These are phyloP conservation scores for Orius laevigatus DNA, from an alignment of 1,140 invertebrate genomes.

Conservation along the genomic window DNA sequence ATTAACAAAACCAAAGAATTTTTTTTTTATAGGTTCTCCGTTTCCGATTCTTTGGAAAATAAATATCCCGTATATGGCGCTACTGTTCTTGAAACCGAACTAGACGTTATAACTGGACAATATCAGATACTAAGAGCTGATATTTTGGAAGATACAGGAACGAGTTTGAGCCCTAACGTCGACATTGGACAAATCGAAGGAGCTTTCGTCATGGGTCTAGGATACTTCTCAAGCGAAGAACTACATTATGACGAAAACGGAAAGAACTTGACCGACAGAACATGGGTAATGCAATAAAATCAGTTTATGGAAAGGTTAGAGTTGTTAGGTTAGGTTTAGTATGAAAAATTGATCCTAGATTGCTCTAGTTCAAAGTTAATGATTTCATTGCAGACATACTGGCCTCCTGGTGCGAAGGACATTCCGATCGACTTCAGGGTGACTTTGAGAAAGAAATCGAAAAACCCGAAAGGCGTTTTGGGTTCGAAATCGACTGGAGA, in stretches of 20 bases:
- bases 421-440: constrained; percentile 71
- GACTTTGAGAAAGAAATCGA: constrained; percentile 46
- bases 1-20: background rate
- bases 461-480: constrained; percentile 49
- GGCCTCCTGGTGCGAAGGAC: constrained; percentile 62
- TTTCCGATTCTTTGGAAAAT: background rate
- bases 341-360: too few relatives aligned
- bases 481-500: constrained; percentile 69
- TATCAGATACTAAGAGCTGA: constrained; percentile 44
- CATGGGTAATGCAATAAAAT: constrained; percentile 40
- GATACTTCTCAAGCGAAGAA: constrained; percentile 62
- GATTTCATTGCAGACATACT: constrained; percentile 50
- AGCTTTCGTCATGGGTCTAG: constrained; percentile 73
- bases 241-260: constrained; percentile 53
- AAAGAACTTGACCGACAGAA: constrained; percentile 50
- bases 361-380: too few relatives aligned
- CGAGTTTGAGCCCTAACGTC: constrained; percentile 55
- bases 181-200: constrained; percentile 82
- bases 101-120: constrained; percentile 61
- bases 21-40: background rate
- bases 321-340: too few relatives aligned
- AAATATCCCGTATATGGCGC: constrained; percentile 15
- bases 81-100: constrained; percentile 38
- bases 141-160: constrained; percentile 56
- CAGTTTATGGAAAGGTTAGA: background rate